Conservation (phyloP, 2,888 invertebrate genomes). For the Brachypalpus laphriformis region DNA sequence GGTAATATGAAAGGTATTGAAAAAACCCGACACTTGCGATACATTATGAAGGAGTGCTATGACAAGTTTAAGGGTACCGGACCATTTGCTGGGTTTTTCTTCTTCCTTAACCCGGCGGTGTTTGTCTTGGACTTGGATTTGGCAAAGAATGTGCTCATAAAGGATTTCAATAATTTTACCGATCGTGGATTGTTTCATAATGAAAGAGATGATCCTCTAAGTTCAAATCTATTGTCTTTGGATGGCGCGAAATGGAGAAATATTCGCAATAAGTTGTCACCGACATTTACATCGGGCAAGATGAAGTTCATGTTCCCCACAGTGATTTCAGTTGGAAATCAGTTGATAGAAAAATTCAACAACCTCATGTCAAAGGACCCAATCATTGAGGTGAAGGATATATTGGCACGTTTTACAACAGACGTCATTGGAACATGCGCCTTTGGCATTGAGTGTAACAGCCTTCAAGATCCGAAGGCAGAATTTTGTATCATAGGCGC, state of each 20-base stretch:
- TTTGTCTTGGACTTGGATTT: slow-evolving; percentile 79
- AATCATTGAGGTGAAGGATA: slow-evolving; percentile 82
- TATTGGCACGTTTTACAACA: slow-evolving; percentile 83
- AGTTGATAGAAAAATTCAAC: slow-evolving; percentile 75
- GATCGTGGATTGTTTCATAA: slow-evolving; percentile 79
- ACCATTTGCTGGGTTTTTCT: slow-evolving; percentile 77
- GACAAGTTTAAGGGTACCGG: slow-evolving; percentile 74
- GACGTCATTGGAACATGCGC: slow-evolving; percentile 84
- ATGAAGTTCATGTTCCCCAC: slow-evolving; percentile 83
- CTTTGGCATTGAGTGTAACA: slow-evolving; percentile 83
- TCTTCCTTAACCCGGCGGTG: slow-evolving; percentile 75
- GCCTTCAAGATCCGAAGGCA: slow-evolving; percentile 81
- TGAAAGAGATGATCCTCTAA: slow-evolving; percentile 80
- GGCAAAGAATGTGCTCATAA: slow-evolving; percentile 78
- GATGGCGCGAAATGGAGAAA: slow-evolving; percentile 83
- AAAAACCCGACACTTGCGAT: slow-evolving; percentile 74
- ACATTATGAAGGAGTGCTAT: slow-evolving; percentile 77
- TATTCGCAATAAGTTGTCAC: slow-evolving; percentile 82
- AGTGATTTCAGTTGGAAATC: slow-evolving; percentile 75
- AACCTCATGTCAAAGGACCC: slow-evolving; percentile 30
- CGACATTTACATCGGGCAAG: slow-evolving; percentile 83
- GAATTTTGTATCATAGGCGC: slow-evolving; percentile 79
- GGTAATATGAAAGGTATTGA: slow-evolving; percentile 79
- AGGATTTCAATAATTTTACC: slow-evolving; percentile 80
- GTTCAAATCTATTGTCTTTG: slow-evolving; percentile 78